These are phyloP conservation scores for Drosophila trichaetosa DNA, from an alignment of 2,888 invertebrate species.

Conservation along the genomic window DNA sequence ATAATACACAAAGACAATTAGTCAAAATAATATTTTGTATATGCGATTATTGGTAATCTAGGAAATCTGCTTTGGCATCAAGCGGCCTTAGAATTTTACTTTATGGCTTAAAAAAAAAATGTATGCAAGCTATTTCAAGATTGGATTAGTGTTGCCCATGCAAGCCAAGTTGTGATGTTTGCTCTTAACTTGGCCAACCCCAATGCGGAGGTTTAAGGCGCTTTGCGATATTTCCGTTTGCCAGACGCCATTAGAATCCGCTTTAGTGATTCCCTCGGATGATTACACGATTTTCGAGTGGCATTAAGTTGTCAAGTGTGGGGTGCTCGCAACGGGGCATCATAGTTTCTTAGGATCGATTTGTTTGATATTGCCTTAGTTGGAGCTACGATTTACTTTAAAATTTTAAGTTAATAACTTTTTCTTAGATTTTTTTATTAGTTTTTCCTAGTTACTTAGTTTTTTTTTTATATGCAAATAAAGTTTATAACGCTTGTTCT, in stretches of 20 bases:
- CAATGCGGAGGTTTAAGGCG: slow-evolving; percentile 54
- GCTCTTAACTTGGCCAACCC: slow-evolving; percentile 25
- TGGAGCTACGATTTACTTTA: not conserved
- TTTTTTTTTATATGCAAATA: not conserved
- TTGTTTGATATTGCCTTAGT: slow-evolving; percentile 10
- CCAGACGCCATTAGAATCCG: slow-evolving; percentile 73
- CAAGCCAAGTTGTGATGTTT: not conserved
- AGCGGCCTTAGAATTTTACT: slow-evolving; percentile 64
- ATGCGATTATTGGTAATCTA: slow-evolving; percentile 70
- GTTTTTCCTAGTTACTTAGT: not conserved
- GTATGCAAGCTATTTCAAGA: slow-evolving; percentile 59
- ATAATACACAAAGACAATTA: slow-evolving; percentile 59
- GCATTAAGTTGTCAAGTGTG: slow-evolving; percentile 60
- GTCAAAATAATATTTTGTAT: slow-evolving; percentile 70
- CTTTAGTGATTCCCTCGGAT: slow-evolving; percentile 67
- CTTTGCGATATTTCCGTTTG: slow-evolving; percentile 72
- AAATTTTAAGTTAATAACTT: not conserved
- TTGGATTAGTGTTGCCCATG: slow-evolving; percentile 37
- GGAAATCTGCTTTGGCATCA: slow-evolving; percentile 79
- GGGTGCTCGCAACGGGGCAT: slow-evolving; percentile 43
- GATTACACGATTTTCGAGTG: slow-evolving; percentile 59
- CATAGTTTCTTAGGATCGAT: slow-evolving; percentile 7
- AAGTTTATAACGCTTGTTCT: not conserved
- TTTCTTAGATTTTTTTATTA: not conserved
- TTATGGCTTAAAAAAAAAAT: slow-evolving; percentile 20